Conservation (phyloP, 2,888 invertebrate species). For the Boloria euphrosyne region DNA sequence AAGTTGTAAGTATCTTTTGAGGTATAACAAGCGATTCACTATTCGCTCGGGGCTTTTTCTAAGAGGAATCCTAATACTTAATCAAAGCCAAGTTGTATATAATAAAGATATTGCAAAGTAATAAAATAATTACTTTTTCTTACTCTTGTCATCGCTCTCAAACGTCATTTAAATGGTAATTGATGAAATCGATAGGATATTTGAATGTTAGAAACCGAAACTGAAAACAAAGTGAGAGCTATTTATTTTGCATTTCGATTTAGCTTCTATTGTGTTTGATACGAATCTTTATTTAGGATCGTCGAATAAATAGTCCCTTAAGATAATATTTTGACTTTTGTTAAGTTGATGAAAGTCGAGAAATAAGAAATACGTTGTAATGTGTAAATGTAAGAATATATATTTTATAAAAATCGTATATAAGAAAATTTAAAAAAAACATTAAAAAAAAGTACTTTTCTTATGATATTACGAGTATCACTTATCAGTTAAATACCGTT, state of each 20-base stretch:
- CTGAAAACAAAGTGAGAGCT: slow-evolving; percentile 16
- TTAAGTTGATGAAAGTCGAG: neutral
- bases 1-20: too few species aligned
- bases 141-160: neutral
- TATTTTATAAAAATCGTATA: neutral
- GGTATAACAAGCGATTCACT: too few species aligned
- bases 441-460: too few species aligned
- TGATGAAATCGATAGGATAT: slow-evolving; percentile 14
- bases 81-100: too few species aligned
- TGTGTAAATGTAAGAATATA: neutral
- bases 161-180: slow-evolving; percentile 24
- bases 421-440: too few species aligned
- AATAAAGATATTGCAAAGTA: too few species aligned
- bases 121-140: too few species aligned
- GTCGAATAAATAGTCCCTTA: slow-evolving; percentile 7
- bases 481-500: too few species aligned
- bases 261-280: slow-evolving; percentile 23
- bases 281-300: slow-evolving; percentile 27
- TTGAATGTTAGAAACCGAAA: slow-evolving; percentile 21
- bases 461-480: too few species aligned
- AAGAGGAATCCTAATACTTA: too few species aligned
- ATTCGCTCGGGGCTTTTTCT: too few species aligned
- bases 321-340: slow-evolving; percentile 22
- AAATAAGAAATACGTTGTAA: neutral
- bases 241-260: slow-evolving; percentile 27